phyloP scores from a whole-genome alignment of 2,797 vertebrate genomes.

The Hippocampus kuda region DNA sequence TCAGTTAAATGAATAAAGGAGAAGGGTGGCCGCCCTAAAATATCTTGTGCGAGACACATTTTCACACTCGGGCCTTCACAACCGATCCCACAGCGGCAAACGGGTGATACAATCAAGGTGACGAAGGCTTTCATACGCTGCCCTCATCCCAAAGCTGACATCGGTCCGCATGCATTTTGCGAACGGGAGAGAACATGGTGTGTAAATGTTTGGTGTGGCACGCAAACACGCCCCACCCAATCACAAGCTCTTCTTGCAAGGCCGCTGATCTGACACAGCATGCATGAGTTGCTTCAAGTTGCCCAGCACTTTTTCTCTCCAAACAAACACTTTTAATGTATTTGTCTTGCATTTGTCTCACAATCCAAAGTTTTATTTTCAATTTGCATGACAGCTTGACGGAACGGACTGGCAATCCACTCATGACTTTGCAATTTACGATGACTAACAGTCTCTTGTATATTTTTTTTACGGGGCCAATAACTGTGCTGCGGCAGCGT shows the following conservation, averaged over 20 bases:
- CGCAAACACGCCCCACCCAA: not conserved
- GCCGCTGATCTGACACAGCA: not conserved
- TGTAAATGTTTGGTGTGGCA: not conserved
- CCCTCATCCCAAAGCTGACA: not conserved
- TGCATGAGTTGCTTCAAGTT: not conserved
- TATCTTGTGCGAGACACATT: not conserved
- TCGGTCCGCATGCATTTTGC: constrained; percentile 1
- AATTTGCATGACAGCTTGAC: not conserved
- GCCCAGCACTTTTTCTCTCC: not conserved
- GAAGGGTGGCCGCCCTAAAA: not conserved
- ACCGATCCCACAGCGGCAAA: not conserved
- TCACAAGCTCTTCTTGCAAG: not conserved
- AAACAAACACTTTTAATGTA: not conserved
- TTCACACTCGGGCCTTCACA: constrained; percentile 1
- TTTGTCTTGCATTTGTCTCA: not conserved
- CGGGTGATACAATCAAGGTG: constrained; percentile 1
- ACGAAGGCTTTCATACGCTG: not conserved
- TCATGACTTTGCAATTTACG: not conserved
- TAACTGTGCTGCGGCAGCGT: too few relatives aligned
- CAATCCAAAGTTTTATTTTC: not conserved
- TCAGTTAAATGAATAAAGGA: not conserved
- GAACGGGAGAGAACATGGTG: not conserved
- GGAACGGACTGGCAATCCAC: not conserved
- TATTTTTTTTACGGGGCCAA: not conserved
- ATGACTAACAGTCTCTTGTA: not conserved